phyloP scores from a whole-genome alignment of 2,888 invertebrate genomes.

The Xestia rhomboidea region DNA sequence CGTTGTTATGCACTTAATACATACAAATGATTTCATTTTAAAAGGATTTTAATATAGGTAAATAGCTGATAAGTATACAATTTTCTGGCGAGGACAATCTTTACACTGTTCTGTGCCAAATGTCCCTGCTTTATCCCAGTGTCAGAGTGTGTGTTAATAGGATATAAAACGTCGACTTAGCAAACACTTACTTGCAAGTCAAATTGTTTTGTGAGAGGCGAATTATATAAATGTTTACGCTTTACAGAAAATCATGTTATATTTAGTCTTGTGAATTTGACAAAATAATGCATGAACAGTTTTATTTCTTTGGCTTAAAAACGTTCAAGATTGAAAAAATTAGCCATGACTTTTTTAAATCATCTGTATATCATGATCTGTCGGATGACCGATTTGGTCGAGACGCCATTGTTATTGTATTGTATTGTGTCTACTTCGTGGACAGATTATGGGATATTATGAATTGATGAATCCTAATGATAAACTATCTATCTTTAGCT shows the following conservation, averaged over 20 bases:
- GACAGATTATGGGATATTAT: too few relatives aligned
- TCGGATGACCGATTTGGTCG: too few relatives aligned
- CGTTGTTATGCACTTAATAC: not conserved
- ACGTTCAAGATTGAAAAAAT: not conserved
- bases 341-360: not conserved
- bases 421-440: too few relatives aligned
- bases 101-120: conserved; percentile 30
- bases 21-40: not conserved
- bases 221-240: conserved; percentile 31
- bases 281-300: not conserved
- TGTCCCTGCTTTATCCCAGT: not conserved
- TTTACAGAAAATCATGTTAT: conserved; percentile 7
- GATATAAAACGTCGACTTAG: conserved; percentile 26
- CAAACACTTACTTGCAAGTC: conserved; percentile 43
- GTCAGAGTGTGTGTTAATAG: conserved; percentile 40
- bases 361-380: too few relatives aligned
- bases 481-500: not conserved
- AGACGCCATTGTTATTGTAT: too few relatives aligned
- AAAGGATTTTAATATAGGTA: not conserved
- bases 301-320: not conserved
- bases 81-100: not conserved
- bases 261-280: not conserved
- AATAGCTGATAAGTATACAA: not conserved
- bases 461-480: not conserved
- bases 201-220: conserved; percentile 36